Evolutionary conservation across 2,113 vertebrate genomes (phyloP).

Genomic region (Vidua chalybeata): DNA sequence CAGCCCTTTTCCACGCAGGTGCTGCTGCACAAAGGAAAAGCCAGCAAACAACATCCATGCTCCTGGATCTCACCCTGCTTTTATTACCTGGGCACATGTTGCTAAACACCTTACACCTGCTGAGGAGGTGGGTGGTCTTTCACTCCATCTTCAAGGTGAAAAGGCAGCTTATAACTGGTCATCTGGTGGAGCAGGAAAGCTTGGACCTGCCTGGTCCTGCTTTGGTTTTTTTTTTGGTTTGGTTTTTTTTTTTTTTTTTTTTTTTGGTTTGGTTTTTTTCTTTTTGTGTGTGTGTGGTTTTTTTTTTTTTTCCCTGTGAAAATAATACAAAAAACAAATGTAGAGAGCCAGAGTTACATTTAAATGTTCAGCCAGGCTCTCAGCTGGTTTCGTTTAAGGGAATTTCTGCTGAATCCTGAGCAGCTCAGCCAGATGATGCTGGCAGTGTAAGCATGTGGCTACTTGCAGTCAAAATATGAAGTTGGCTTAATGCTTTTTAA

Average conservation of each 20-base stretch:
- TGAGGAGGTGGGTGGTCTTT: neutral
- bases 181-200: neutral
- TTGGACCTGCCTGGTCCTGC: neutral
- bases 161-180: neutral
- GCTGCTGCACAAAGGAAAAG: neutral
- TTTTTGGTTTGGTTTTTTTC: too few relatives aligned
- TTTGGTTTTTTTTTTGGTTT: too few relatives aligned
- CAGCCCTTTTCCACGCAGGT: neutral
- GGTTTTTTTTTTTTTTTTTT: too few relatives aligned
- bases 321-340: neutral
- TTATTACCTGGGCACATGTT: neutral
- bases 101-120: neutral
- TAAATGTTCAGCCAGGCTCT: neutral
- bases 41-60: neutral
- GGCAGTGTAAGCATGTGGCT: neutral
- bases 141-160: neutral
- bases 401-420: neutral
- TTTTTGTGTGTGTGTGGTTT: too few relatives aligned
- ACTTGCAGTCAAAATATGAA: conserved; percentile 31
- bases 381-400: conserved; percentile 25
- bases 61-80: neutral
- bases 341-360: neutral
- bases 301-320: neutral
- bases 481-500: neutral
- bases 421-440: neutral